Evolutionary conservation across 1,140 invertebrate species (phyloP), one percentile per base, ranked within the genome.

Genomic region (Bursaphelenchus mucronatus): DNA sequence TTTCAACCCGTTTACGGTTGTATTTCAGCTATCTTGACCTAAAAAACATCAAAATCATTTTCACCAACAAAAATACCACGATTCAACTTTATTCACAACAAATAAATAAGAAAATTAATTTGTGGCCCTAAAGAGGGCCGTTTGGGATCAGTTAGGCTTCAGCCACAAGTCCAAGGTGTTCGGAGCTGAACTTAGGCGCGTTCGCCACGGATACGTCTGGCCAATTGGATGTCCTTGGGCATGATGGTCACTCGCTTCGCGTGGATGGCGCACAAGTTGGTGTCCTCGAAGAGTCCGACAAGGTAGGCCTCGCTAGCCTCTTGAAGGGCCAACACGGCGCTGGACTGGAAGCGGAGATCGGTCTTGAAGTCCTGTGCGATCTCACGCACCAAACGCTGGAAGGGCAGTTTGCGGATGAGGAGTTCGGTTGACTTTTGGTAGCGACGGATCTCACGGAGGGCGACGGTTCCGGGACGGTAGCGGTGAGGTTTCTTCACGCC

Each of bases 201-300:
- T 57, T 71, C 70, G 15, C 70, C 70, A 17, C 70, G 70, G 43
- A 71, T 70, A 19, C 69, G 70, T 11, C 69, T 66, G 17, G 75
- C 76, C 64, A 77, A 63, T 56, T 75, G 76, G 19, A 79, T 81
- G 51, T 79, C 78, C 61, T 93, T 94, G 57, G 91, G 90, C 91
- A 93, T 94, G 79, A 94, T 93, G 68, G 91, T 94, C 30, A 94
- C 91, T 77, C 91, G 87, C 83, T 92, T 93, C 66, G 91, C 91
- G 79, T 94, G 91, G 82, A 93, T 93, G 68, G 90, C 90, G 83
- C 90, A 92, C 86, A 92, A 86, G 83, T 93, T 92, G 64, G 90
- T 92, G 82, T 92, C 90, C 87, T 94, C 91, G 86, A 81, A 93
- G 11, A 93, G 85, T 74, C 90, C 90, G 9, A 92, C 90, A 64